Base-by-base conservation (phyloP, 2,113 vertebrate species). In the Elachura formosa region DNA sequence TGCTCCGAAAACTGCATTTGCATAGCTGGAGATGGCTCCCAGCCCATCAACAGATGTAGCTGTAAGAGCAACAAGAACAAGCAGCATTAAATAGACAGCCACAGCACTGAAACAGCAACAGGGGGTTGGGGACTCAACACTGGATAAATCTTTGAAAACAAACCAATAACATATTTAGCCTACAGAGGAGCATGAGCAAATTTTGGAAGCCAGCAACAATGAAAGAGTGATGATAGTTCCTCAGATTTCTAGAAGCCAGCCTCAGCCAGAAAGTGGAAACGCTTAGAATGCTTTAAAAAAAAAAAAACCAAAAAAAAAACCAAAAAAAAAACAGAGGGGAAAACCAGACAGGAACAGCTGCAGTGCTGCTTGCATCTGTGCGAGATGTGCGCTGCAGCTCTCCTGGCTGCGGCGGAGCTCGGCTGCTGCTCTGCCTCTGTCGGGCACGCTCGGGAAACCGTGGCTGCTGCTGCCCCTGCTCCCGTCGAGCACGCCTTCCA, bases 61-160 rank as follows among this genome's bases (percentile, higher is more conserved):
- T 87, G 45, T 52, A 59, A 61, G 51, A 73, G 76, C 74, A 72
- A 36, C 48, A 21, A 25, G 64, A 52, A 41, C 62, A 81, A 24
- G 58, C 85, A 54, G 41, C 34, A 51, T 23, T 34, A 56, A 81
- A 69, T 0, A 48, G 54, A 78, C 67, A 38, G 31, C 45, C 78
- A 48, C 40, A 6, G n/a, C 28, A 28, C 58, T 52, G 82, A 28
- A 62, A 48, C 29, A 68, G 45, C 58, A 31, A 14, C 10, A 1
- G 11, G 1, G 43, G 12, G 3, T 3, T n/a, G 84, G 67, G 58
- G 72, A 58, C 8, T 4, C 24, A 7, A n/a, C 41, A 10, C 0
- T 49, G 78, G 58, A n/a, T 61, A 85, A 10, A 29, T 41, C 74
- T 52, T 62, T 45, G 59, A 33, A 91, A 91, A 56, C 63, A 73